Evolutionary conservation across 2,113 vertebrate genomes (phyloP).

Genomic region (Petaurus breviceps): DNA sequence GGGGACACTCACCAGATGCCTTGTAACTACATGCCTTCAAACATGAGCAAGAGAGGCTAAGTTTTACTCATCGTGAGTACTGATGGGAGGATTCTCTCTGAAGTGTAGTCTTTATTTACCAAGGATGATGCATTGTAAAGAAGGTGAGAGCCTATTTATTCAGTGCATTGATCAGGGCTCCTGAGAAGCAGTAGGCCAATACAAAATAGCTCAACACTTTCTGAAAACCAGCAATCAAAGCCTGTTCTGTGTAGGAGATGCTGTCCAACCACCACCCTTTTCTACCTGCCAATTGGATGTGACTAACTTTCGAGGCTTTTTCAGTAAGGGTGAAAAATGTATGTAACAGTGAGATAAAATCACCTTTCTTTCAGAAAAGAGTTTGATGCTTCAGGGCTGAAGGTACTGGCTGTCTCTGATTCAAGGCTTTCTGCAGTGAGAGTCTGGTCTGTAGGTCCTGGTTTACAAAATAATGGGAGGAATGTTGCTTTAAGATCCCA

Average conservation of each 20-base stretch:
- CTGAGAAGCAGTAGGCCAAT: neutral
- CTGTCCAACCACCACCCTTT: neutral
- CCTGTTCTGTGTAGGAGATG: neutral
- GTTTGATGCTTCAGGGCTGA: neutral
- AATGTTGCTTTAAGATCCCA: neutral
- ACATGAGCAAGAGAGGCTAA: neutral
- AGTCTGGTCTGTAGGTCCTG: neutral
- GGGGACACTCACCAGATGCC: neutral
- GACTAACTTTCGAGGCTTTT: neutral
- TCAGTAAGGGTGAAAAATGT: neutral
- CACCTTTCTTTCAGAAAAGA: neutral
- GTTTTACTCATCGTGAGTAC: neutral
- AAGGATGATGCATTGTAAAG: neutral
- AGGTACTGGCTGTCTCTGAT: neutral
- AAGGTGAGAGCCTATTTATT: neutral
- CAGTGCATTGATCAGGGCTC: neutral
- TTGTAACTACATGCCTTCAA: neutral
- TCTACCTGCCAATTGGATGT: neutral
- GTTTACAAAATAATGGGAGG: neutral
- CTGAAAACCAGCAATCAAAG: neutral
- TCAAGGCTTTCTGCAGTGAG: neutral
- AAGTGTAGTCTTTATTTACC: neutral
- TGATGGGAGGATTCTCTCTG: neutral
- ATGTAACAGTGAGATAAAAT: neutral
- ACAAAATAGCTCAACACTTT: neutral